A percentile compares a stretch with the other conserved stretches of the same genome.
phyloP scores from a whole-genome alignment of 2,113 vertebrate genomes.

The Thamnaconus septentrionalis region DNA sequence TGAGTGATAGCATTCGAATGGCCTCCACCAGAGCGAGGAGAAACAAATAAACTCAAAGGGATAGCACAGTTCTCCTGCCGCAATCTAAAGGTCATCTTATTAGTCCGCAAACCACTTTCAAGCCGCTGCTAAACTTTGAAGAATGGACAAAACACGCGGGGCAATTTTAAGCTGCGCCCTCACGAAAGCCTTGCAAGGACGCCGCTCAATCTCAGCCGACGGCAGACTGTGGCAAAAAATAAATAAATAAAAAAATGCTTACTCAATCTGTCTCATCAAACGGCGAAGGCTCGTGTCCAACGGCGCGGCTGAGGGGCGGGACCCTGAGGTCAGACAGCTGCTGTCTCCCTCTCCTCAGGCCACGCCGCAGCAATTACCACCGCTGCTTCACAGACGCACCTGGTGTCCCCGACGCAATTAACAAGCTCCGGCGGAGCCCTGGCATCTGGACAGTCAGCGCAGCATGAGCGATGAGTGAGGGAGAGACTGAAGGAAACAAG shows the following conservation, averaged over 20 bases:
- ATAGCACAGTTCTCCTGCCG: too few species aligned
- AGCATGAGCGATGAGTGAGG: constrained; percentile 51
- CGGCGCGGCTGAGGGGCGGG: constrained; percentile 39
- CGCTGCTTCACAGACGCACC: constrained; percentile 50
- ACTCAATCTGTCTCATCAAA: constrained; percentile 49
- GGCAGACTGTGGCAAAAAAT: too few species aligned
- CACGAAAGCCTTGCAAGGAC: too few species aligned
- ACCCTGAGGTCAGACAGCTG: constrained; percentile 46
- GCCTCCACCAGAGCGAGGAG: constrained; percentile 12
- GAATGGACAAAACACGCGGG: too few species aligned
- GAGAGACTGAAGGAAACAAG: constrained; percentile 13
- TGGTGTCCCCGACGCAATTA: constrained; percentile 60
- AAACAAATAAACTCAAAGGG: constrained; percentile 1
- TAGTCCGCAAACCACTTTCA: neutral
- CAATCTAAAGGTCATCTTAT: constrained; percentile 38
- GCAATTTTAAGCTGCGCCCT: too few species aligned
- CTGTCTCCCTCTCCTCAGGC: constrained; percentile 47
- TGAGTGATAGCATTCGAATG: constrained; percentile 41
- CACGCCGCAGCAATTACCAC: constrained; percentile 59
- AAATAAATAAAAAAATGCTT: constrained; percentile 33
- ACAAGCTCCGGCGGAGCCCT: constrained; percentile 54
- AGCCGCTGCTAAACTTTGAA: neutral
- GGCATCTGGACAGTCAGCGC: constrained; percentile 56
- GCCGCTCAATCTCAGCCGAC: too few species aligned
- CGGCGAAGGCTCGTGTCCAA: constrained; percentile 34